A percentile compares a stretch with the other conserved stretches of the same genome.
Conservation (phyloP, 2,113 vertebrate species). For the Rhinopithecus roxellana region DNA sequence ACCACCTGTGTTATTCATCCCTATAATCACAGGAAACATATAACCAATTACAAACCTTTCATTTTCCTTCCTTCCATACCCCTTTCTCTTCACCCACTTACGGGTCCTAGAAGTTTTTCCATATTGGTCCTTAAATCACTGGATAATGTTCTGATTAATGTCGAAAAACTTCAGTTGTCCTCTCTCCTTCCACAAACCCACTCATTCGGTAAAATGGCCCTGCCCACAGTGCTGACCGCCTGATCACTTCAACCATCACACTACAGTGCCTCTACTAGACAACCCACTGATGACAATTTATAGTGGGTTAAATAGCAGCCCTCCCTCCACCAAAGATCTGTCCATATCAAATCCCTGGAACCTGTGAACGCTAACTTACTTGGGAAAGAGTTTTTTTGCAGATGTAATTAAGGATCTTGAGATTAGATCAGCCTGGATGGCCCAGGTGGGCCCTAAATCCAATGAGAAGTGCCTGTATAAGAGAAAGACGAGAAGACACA, state of each 20-base stretch:
- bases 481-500: background rate
- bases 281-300: background rate
- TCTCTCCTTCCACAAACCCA: background rate
- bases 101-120: background rate
- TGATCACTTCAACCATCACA: background rate
- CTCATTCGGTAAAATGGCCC: background rate
- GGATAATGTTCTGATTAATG: background rate
- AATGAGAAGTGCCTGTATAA: background rate
- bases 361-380: background rate
- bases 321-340: background rate
- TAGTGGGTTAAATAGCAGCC: background rate
- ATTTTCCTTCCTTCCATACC: background rate
- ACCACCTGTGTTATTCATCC: background rate
- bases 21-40: slow-evolving; percentile 9
- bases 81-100: background rate
- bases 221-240: background rate
- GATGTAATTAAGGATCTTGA: background rate
- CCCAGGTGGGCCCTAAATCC: background rate
- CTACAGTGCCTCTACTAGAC: background rate
- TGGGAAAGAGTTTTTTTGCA: background rate
- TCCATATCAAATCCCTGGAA: background rate
- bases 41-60: background rate
- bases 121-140: background rate
- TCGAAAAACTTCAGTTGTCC: background rate
- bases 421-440: background rate